phyloP scores from a whole-genome alignment of 2,113 vertebrate genomes.

The Sphaerodactylus townsendi region DNA sequence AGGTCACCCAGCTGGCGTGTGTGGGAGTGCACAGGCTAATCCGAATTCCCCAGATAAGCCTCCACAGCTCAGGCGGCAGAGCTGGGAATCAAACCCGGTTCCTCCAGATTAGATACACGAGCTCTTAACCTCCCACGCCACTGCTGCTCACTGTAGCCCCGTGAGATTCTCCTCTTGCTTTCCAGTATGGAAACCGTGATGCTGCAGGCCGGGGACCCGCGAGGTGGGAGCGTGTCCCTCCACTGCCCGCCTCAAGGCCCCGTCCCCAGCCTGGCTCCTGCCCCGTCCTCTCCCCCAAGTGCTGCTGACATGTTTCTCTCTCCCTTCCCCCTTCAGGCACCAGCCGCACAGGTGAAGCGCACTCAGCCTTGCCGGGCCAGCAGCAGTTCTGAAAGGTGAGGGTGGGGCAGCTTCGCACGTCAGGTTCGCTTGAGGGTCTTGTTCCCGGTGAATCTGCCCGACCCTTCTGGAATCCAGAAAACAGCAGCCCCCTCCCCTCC shows the following conservation, averaged over 20 bases:
- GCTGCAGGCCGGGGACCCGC: background rate
- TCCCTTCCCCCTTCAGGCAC: conserved; percentile 72
- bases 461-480: too few relatives aligned
- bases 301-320: background rate
- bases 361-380: conserved; percentile 85
- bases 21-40: too few relatives aligned
- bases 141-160: background rate
- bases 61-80: too few relatives aligned
- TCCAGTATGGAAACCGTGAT: background rate
- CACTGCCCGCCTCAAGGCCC: background rate
- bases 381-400: conserved; percentile 90
- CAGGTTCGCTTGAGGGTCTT: too few relatives aligned
- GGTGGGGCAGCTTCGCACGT: too few relatives aligned
- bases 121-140: too few relatives aligned
- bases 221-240: background rate
- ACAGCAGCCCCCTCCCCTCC: too few relatives aligned
- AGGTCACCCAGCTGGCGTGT: too few relatives aligned
- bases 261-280: background rate
- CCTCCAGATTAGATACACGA: too few relatives aligned
- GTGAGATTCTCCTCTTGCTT: background rate
- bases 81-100: too few relatives aligned
- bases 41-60: too few relatives aligned
- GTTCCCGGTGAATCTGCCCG: too few relatives aligned
- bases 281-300: background rate
- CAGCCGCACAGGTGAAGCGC: conserved; percentile 83